These are phyloP conservation scores for Ctenopoma kingsleyae DNA, from an alignment of 2,797 vertebrate genomes.

Conservation along the genomic window DNA sequence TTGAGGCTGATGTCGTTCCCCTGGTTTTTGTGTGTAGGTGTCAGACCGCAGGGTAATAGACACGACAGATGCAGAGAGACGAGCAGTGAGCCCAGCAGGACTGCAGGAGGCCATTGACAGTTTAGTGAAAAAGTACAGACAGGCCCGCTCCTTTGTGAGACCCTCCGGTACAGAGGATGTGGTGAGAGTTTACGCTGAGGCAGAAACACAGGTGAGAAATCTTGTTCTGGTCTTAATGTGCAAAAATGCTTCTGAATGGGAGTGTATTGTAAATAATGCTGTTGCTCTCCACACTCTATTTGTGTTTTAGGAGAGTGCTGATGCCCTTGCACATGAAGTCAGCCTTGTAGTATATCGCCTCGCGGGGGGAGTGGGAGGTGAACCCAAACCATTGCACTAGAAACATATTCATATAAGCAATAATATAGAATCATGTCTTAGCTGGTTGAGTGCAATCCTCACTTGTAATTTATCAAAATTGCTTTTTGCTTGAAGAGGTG, in stretches of 20 bases:
- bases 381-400: slow-evolving; percentile 83
- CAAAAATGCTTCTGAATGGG: neutral
- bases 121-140: slow-evolving; percentile 86
- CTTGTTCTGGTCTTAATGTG: neutral
- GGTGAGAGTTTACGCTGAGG: slow-evolving; percentile 93
- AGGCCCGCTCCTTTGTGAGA: slow-evolving; percentile 91
- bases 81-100: slow-evolving; percentile 85
- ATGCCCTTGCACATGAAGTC: slow-evolving; percentile 91
- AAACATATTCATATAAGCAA: neutral
- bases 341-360: slow-evolving; percentile 90
- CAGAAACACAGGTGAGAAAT: slow-evolving; percentile 91
- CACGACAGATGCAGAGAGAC: slow-evolving; percentile 92
- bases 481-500: neutral
- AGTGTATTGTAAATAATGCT: neutral
- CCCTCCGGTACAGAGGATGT: slow-evolving; percentile 96
- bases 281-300: slow-evolving; percentile 11
- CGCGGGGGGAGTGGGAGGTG: slow-evolving; percentile 90
- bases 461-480: neutral
- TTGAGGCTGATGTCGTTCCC: no score
- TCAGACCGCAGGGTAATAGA: slow-evolving; percentile 90
- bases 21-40: slow-evolving; percentile 80
- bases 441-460: neutral
- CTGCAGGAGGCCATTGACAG: slow-evolving; percentile 91
- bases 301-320: slow-evolving; percentile 88
- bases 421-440: neutral